Evolutionary conservation across 2,888 invertebrate genomes (phyloP).

Genomic region (Drosophila bunnanda): DNA sequence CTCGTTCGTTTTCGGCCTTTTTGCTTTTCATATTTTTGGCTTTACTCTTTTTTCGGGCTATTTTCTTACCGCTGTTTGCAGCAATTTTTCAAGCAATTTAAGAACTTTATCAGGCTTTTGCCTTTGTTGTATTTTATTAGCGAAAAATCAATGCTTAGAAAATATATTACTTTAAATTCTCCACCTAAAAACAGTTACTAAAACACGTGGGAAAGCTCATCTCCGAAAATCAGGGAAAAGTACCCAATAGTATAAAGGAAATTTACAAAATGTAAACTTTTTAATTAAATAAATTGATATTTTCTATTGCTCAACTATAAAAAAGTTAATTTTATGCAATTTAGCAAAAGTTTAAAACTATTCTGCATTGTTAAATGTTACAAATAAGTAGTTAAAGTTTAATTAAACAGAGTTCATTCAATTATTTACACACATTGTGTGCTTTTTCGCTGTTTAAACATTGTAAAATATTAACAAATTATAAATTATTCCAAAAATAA

Average conservation of each 20-base stretch:
- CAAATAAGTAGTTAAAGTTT: background rate
- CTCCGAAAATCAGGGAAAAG: too few species aligned
- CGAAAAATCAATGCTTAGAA: background rate
- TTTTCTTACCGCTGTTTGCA: slow-evolving; percentile 5
- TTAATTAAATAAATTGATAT: background rate
- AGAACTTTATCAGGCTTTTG: slow-evolving; percentile 3
- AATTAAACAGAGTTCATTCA: background rate
- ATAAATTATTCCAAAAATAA: too few species aligned
- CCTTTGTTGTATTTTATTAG: background rate
- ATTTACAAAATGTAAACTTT: background rate
- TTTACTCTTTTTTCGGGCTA: slow-evolving; percentile 6
- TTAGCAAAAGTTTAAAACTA: too few species aligned
- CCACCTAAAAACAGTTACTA: background rate
- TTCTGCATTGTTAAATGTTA: background rate
- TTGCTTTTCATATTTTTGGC: slow-evolving; percentile 10
- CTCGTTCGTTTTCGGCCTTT: slow-evolving; percentile 9
- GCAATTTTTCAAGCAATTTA: slow-evolving; percentile 16
- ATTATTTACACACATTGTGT: background rate
- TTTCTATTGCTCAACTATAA: background rate
- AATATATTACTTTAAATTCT: background rate
- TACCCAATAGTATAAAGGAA: background rate
- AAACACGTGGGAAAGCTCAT: too few species aligned
- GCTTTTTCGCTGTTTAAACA: background rate
- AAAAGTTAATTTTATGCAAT: background rate
- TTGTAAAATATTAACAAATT: background rate